These are phyloP conservation scores for Cotesia glomerata DNA, from an alignment of 1,140 invertebrate genomes.

Conservation along the genomic window DNA sequence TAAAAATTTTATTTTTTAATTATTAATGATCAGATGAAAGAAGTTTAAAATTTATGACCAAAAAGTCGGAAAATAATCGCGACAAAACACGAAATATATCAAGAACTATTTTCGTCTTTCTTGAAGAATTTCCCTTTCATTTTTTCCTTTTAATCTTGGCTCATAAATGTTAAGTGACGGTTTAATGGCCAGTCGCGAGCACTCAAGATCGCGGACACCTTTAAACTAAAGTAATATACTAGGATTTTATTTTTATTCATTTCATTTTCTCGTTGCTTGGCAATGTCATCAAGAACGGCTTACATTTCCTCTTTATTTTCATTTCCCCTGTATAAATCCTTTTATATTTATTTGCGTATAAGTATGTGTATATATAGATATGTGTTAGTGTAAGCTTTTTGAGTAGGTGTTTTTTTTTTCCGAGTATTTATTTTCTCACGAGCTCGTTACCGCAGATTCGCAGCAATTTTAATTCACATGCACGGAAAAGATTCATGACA, in stretches of 20 bases:
- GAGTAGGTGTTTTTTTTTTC: background rate
- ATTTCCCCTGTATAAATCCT: background rate
- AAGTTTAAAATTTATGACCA: background rate
- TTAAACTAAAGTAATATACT: background rate
- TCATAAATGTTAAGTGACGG: conserved; percentile 33
- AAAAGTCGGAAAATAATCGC: too few relatives aligned
- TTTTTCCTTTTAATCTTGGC: conserved; percentile 13
- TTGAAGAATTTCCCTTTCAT: background rate
- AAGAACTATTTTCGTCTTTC: background rate
- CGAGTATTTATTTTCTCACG: too few relatives aligned
- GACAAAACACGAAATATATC: too few relatives aligned
- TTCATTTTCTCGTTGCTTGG: background rate
- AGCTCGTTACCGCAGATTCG: conserved; percentile 5
- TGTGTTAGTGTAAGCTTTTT: background rate
- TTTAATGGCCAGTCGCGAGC: conserved; percentile 28
- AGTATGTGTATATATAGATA: too few relatives aligned
- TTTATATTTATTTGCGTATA: too few relatives aligned
- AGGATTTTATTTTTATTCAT: background rate
- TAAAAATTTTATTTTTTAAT: too few relatives aligned
- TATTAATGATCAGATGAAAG: too few relatives aligned
- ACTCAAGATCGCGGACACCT: conserved; percentile 21
- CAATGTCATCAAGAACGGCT: background rate
- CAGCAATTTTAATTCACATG: conserved; percentile 33
- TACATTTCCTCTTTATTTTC: background rate
- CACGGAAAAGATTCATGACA: conserved; percentile 24